Evolutionary conservation across 1,140 invertebrate species (phyloP).

Genomic region (Drosophila simulans): DNA sequence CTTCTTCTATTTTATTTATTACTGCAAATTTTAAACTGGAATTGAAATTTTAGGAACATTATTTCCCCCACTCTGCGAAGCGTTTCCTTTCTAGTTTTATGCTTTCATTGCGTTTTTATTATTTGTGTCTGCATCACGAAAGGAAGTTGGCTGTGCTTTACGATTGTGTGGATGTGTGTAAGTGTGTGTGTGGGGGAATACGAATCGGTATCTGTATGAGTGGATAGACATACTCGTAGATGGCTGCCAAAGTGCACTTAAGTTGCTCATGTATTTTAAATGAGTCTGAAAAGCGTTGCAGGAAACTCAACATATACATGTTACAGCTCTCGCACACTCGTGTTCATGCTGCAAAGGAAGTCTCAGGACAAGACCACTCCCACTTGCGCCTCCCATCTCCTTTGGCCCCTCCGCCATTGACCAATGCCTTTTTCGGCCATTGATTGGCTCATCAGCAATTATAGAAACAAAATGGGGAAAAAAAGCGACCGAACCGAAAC

Average conservation of each 20-base stretch:
- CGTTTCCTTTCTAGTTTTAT: slow-evolving; percentile 73
- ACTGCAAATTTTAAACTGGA: slow-evolving; percentile 43
- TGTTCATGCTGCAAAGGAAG: slow-evolving; percentile 44
- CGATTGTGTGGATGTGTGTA: slow-evolving; percentile 2
- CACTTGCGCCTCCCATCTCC: neutral
- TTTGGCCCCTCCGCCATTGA: slow-evolving; percentile 1
- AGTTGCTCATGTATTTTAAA: slow-evolving; percentile 84
- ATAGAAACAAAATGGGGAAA: slow-evolving; percentile 44
- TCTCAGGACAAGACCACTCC: slow-evolving; percentile 29
- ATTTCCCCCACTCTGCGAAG: slow-evolving; percentile 38
- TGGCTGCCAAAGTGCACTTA: slow-evolving; percentile 83
- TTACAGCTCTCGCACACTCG: slow-evolving; percentile 26
- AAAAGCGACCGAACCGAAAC: slow-evolving; percentile 2
- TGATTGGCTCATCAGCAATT: slow-evolving; percentile 82
- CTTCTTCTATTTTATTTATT: slow-evolving; percentile 57
- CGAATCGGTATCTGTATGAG: slow-evolving; percentile 18
- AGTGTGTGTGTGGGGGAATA: slow-evolving; percentile 4
- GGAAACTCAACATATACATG: slow-evolving; percentile 63
- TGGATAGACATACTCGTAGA: slow-evolving; percentile 57
- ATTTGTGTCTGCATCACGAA: slow-evolving; percentile 68
- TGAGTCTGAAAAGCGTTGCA: slow-evolving; percentile 81
- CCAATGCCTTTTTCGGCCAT: slow-evolving; percentile 47
- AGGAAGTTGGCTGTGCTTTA: slow-evolving; percentile 62
- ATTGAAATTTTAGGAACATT: slow-evolving; percentile 57
- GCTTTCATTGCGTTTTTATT: slow-evolving; percentile 82